Evolutionary conservation across 2,888 invertebrate species (phyloP), one percentile per base, ranked within the genome.

Genomic region (Neoaliturus tenellus): DNA sequence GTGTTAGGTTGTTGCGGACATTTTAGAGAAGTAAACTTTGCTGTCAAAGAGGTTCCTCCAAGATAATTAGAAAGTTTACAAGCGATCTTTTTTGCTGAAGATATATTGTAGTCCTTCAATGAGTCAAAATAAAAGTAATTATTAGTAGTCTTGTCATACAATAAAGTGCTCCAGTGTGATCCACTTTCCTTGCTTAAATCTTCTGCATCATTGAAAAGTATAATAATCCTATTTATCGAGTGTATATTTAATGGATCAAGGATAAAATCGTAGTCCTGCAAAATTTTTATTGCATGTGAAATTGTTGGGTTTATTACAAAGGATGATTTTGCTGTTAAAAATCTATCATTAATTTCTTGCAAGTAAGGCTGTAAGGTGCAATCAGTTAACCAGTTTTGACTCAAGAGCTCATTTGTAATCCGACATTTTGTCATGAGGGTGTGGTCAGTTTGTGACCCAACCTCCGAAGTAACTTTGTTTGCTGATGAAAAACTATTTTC

Each of bases 1-100:
- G 31, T 69, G 20, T 69, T 71, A 4, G 39, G 41, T 71, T 71
- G 71, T 41, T 71, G 71, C 41, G 71, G 71, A 10, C 35, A 71
- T 5, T 35, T 35, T 20, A 41, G n/a, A n/a, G 35, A 20, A 17
- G n/a, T 71, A 17, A 71, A 41, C 17, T 12, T 17, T 33, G 71
- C 71, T 71, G 71, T 39, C 23, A 23, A 23, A 10, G 71, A 67
- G n/a, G 17, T 41, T 41, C 41, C 71, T 39, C 41, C 71, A 2
- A 71, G 23, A 28, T 71, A 71, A 12, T 8, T 71, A n/a, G 33
- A n/a, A 3, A 71, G 8, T 71, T 71, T 71, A 1, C n/a, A 39
- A 1, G 28, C 41, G 8, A 71, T 41, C n/a, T 71, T 35, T 17
- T 1, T 71, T 39, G 71, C 41, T 39, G 71, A 71, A 10, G 71